phyloP scores from a whole-genome alignment of 2,888 invertebrate species.

The Diplazon laetatorius region DNA sequence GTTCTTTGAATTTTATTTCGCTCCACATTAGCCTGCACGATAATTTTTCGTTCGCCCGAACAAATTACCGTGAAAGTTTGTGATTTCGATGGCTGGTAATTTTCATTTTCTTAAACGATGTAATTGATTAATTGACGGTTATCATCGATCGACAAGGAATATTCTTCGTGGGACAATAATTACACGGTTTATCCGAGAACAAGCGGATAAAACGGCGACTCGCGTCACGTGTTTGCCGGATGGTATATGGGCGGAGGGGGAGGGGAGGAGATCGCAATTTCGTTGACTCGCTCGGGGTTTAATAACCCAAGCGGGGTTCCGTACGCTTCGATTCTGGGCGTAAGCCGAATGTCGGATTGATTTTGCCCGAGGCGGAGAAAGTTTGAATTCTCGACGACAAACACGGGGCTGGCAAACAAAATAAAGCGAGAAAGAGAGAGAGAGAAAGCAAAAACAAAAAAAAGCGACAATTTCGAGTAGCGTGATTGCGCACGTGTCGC shows the following conservation, averaged over 20 bases:
- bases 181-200: conserved; percentile 36
- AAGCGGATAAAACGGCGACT: neutral
- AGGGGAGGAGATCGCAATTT: conserved; percentile 51
- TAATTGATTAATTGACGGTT: conserved; percentile 44
- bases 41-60: neutral
- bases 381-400: conserved; percentile 60
- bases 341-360: conserved; percentile 28
- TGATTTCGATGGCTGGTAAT: neutral
- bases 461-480: conserved; percentile 68
- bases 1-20: neutral
- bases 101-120: conserved; percentile 13
- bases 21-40: neutral
- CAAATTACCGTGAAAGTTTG: neutral
- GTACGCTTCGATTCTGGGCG: neutral
- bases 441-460: no score
- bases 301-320: conserved; percentile 54
- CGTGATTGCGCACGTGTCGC: conserved; percentile 71
- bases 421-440: no score
- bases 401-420: conserved; percentile 30
- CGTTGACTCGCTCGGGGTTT: conserved; percentile 52
- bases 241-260: conserved; percentile 28
- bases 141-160: conserved; percentile 22
- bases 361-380: conserved; percentile 69
- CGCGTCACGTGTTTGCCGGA: conserved; percentile 28
- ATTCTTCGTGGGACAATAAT: conserved; percentile 32